Evolutionary conservation across 1,140 invertebrate species (phyloP), one percentile per base, ranked within the genome.

Genomic region (Leucophenga varia): DNA sequence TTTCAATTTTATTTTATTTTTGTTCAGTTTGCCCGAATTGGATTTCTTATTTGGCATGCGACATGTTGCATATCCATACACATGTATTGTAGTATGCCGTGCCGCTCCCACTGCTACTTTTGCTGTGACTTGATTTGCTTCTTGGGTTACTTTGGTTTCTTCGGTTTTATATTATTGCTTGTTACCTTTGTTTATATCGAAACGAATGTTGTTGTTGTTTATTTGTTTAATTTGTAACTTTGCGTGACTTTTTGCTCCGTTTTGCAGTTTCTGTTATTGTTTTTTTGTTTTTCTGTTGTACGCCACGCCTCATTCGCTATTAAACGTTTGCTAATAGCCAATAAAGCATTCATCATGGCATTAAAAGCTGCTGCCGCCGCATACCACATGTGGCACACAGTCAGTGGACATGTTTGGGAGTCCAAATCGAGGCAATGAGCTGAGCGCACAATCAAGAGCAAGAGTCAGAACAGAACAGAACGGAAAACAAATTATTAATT

Each of bases 261-360:
- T 35, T 6, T 35, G 34, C 7, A 9, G 34, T 35, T 7, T 35
- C 18, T n/a, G n/a, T 14, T 20, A 13, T 39, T 39, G 16, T 18
- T 39, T 39, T 46, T 30, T 35, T 14, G 18, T 20, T 44, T 6
- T 13, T 44, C 6, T 36, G n/a, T n/a, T 19, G 13, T 45, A 14
- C 39, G 52, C 46, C 63, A 48, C 64, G 53, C 63, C 64, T 57
- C 63, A 59, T 67, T 67, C 54, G 56, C 64, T 68, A 64, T 71
- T 71, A 71, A 71, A 71, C 64, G 63, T 55, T 48, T 60, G 54
- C 67, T 71, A 71, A 71, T 71, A 67, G 67, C 59, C 67, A 71
- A 71, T 71, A 71, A 68, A 71, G 43, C 67, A 68, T 61, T 57
- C 47, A 57, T 39, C 56, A 54, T 54, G n/a, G n/a, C n/a, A n/a